Evolutionary conservation across 2,797 vertebrate species (phyloP), one percentile per base, ranked within the genome.

Genomic region (Huso huso): DNA sequence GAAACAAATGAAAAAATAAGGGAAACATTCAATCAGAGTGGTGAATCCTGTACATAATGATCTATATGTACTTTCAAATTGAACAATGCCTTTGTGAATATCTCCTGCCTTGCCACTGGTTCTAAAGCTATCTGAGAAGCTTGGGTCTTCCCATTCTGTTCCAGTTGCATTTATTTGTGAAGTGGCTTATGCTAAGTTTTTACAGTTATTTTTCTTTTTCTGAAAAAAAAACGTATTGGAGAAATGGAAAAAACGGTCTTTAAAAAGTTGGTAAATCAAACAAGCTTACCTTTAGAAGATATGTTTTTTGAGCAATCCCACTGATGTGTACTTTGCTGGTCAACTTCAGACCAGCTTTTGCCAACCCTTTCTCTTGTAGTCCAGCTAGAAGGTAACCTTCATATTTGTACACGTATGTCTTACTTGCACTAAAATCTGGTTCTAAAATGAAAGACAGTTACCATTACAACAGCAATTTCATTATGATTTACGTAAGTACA

Each of bases 331-430:
- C 78, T 81, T 88, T 90, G 84, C 88, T 84, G 66, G 49, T 81
- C 68, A 92, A 67, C 85, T 90, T 90, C 6, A 94, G 70, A 48
- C 91, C 89, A 63, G 88, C 77, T 74, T 85, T 88, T 66, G 86
- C 83, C 72, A 92, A 78, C 73, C 83, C 89, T 61, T 85, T 73
- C 62, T 91, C 87, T 67, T 86, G 85, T 62, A 93, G 75, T 65
- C 89, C 87, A 0, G 84, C 83, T 75, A 88, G 57, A 1, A 90
- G 65, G 7, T 70, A 0, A 48, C 79, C 87, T 66, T 89, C 86
- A 85, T 91, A 91, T n/a, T 86, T 83, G 81, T 89, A 90, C 18
- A 79, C 70, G 11, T 83, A 87, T 63, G 84, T 88, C 65, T 84
- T 86, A 71, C 78, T 78, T 2, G 8, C 0, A 10, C 66, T 67